These are phyloP conservation scores for Polyommatus icarus DNA, from an alignment of 2,888 invertebrate genomes.

Conservation along the genomic window DNA sequence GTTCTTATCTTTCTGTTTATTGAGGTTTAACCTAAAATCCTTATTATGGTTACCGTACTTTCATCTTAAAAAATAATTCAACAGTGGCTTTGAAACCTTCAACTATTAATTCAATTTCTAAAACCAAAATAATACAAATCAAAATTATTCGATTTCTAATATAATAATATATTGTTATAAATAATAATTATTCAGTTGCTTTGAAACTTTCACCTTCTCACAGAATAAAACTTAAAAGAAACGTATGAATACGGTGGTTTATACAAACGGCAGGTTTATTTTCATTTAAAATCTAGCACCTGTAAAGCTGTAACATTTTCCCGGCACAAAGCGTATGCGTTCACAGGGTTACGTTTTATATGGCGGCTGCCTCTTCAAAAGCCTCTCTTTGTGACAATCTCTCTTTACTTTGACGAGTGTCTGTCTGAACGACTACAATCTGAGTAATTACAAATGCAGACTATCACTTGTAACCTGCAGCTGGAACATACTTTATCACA, in stretches of 20 bases:
- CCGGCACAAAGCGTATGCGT: slow-evolving; percentile 37
- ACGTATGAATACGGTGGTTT: background rate
- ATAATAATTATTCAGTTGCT: background rate
- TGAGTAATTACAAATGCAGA: slow-evolving; percentile 46
- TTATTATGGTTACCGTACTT: no score
- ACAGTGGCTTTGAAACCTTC: no score
- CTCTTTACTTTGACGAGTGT: slow-evolving; percentile 45
- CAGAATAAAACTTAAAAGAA: background rate
- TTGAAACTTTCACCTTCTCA: background rate
- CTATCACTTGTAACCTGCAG: slow-evolving; percentile 30
- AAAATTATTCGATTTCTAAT: background rate
- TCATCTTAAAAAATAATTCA: no score
- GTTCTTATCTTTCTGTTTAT: background rate
- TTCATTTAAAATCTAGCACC: slow-evolving; percentile 26
- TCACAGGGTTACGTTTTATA: slow-evolving; percentile 42
- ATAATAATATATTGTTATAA: no score
- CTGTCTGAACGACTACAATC: slow-evolving; percentile 47
- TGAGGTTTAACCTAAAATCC: no score
- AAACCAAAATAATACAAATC: background rate
- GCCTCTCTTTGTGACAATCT: slow-evolving; percentile 42
- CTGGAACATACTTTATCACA: background rate
- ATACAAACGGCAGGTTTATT: slow-evolving; percentile 15
- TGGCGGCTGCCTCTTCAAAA: slow-evolving; percentile 44
- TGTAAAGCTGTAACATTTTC: slow-evolving; percentile 34
- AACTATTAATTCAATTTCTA: no score